phyloP scores from a whole-genome alignment of 2,888 invertebrate genomes.

The Phengaris alcon region DNA sequence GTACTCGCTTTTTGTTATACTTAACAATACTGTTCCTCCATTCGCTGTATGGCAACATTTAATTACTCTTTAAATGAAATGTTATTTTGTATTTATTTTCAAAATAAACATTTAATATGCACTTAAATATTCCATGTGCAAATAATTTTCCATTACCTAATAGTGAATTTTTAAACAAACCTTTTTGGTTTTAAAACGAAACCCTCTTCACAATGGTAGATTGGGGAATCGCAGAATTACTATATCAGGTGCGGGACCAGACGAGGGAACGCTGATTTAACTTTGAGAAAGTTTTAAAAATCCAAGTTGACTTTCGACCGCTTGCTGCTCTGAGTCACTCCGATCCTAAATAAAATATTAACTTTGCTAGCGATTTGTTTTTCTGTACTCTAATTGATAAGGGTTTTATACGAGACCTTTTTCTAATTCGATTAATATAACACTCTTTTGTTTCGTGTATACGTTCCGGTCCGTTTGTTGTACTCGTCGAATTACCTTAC shows the following conservation, averaged over 20 bases:
- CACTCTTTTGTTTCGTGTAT: slow-evolving; percentile 3
- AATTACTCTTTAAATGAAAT: background rate
- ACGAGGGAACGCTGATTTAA: slow-evolving; percentile 60
- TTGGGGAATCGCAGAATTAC: slow-evolving; percentile 74
- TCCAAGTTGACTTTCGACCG: slow-evolving; percentile 70
- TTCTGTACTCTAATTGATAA: slow-evolving; percentile 66
- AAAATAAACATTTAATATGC: slow-evolving; percentile 35
- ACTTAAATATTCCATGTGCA: slow-evolving; percentile 62
- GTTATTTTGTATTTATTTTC: background rate
- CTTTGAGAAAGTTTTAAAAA: slow-evolving; percentile 75
- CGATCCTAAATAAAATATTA: slow-evolving; percentile 68
- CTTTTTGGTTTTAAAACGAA: slow-evolving; percentile 58
- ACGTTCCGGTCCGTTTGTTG: background rate
- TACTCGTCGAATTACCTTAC: background rate
- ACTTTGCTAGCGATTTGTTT: slow-evolving; percentile 59
- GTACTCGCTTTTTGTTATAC: slow-evolving; percentile 66
- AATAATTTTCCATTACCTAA: slow-evolving; percentile 40
- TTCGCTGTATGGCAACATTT: background rate
- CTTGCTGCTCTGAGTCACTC: slow-evolving; percentile 42
- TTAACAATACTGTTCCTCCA: slow-evolving; percentile 60
- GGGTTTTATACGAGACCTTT: slow-evolving; percentile 56
- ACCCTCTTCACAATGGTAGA: slow-evolving; percentile 74
- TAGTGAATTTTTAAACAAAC: slow-evolving; percentile 40
- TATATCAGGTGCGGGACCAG: slow-evolving; percentile 71
- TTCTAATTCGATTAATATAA: slow-evolving; percentile 32